These are phyloP conservation scores for Coelogynopora nodosa DNA, from an alignment of 2,888 invertebrate species.

Conservation along the genomic window DNA sequence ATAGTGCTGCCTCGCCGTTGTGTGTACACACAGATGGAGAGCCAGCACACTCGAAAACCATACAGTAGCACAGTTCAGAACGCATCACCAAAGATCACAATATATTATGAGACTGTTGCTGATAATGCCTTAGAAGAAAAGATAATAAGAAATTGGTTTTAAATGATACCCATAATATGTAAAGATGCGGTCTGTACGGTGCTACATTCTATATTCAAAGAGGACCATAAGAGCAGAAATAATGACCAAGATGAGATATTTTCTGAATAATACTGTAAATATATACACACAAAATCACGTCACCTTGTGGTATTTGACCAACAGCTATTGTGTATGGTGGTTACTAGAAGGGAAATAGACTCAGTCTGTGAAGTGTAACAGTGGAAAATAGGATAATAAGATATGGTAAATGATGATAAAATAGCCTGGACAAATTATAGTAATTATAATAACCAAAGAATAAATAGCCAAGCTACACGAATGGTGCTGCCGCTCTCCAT, in stretches of 20 bases:
- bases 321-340: background rate
- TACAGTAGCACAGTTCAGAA: background rate
- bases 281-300: slow-evolving; percentile 3
- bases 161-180: background rate
- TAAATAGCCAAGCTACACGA: background rate
- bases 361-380: background rate
- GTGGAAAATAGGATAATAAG: background rate
- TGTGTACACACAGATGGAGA: background rate
- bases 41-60: background rate
- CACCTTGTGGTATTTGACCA: background rate
- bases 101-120: background rate
- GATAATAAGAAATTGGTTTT: too few relatives aligned
- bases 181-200: background rate
- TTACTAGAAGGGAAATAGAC: too few relatives aligned
- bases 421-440: too few relatives aligned
- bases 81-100: background rate
- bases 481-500: background rate
- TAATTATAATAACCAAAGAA: too few relatives aligned
- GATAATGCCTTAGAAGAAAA: too few relatives aligned
- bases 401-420: background rate
- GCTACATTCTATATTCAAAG: background rate
- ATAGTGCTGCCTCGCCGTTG: slow-evolving; percentile 4
- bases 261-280: background rate
- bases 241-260: background rate
- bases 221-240: background rate